These are phyloP conservation scores for Drosophila cracens DNA, from an alignment of 2,888 invertebrate species.

Conservation along the genomic window DNA sequence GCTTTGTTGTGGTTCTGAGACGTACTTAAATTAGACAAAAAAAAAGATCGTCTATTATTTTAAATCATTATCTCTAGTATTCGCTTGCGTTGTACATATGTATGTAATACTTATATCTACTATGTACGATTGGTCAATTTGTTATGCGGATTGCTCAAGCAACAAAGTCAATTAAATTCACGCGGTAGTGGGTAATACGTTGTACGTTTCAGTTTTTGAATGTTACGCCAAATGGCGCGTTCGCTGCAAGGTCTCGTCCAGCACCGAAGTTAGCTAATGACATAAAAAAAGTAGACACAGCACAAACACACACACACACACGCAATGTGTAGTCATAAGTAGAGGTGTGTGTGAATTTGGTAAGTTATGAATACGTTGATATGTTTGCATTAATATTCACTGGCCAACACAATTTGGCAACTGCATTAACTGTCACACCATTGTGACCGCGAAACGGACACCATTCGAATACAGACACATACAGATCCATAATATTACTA, in stretches of 20 bases:
- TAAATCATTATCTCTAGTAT: not conserved
- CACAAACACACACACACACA: not conserved
- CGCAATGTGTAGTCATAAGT: conserved; percentile 1
- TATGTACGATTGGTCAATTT: conserved; percentile 30
- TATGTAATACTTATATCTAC: conserved; percentile 2
- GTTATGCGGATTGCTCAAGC: conserved; percentile 32
- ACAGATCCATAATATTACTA: conserved; percentile 29
- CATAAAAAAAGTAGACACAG: conserved; percentile 59
- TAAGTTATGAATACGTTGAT: conserved; percentile 17
- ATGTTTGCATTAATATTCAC: conserved; percentile 59
- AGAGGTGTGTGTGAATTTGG: not conserved
- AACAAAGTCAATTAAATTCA: conserved; percentile 54
- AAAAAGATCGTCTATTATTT: not conserved
- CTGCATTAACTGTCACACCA: conserved; percentile 61
- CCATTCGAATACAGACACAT: conserved; percentile 30
- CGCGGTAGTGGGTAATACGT: conserved; percentile 31
- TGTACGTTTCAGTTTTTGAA: conserved; percentile 49
- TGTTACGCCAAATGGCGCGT: conserved; percentile 56
- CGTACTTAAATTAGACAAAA: not conserved
- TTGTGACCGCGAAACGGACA: conserved; percentile 48
- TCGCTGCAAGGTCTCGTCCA: conserved; percentile 65
- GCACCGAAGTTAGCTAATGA: conserved; percentile 63
- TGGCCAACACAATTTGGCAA: conserved; percentile 54
- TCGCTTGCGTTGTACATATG: not conserved
- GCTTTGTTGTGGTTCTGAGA: not conserved